These are phyloP conservation scores for Ascaphus truei DNA, from an alignment of 2,113 vertebrate species.

Conservation along the genomic window DNA sequence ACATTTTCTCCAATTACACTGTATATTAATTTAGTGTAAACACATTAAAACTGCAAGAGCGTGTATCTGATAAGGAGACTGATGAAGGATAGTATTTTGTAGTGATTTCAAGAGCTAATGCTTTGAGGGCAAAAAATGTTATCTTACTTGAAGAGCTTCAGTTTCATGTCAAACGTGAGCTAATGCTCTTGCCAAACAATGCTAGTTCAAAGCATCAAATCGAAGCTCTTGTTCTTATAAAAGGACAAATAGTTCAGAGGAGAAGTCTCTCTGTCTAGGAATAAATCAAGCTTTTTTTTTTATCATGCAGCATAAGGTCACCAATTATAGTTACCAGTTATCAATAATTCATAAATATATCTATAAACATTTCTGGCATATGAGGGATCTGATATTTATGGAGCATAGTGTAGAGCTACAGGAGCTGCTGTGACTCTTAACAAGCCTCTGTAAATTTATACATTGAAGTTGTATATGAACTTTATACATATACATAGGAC, in stretches of 20 bases:
- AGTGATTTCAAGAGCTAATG: constrained; percentile 37
- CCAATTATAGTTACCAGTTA: background rate
- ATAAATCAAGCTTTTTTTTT: no score
- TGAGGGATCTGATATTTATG: background rate
- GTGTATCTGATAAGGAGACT: constrained; percentile 7
- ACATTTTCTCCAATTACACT: constrained; percentile 5
- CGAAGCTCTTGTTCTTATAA: constrained; percentile 43
- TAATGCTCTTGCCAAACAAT: constrained; percentile 45
- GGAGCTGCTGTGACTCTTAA: background rate
- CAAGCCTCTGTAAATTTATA: background rate
- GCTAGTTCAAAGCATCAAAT: constrained; percentile 44
- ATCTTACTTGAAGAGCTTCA: constrained; percentile 49
- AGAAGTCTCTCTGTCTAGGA: no score
- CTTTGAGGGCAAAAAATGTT: constrained; percentile 45
- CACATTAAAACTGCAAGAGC: background rate
- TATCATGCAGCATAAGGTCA: no score
- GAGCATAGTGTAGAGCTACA: background rate
- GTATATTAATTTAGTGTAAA: constrained; percentile 7
- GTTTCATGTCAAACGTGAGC: constrained; percentile 49
- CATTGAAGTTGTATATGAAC: background rate
- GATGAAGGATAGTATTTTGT: background rate
- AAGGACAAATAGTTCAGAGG: constrained; percentile 22
- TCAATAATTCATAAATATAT: constrained; percentile 3
- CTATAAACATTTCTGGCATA: background rate
- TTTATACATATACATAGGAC: background rate